Conservation (phyloP, 2,888 invertebrate species). For the Chloroclysta siterata region DNA sequence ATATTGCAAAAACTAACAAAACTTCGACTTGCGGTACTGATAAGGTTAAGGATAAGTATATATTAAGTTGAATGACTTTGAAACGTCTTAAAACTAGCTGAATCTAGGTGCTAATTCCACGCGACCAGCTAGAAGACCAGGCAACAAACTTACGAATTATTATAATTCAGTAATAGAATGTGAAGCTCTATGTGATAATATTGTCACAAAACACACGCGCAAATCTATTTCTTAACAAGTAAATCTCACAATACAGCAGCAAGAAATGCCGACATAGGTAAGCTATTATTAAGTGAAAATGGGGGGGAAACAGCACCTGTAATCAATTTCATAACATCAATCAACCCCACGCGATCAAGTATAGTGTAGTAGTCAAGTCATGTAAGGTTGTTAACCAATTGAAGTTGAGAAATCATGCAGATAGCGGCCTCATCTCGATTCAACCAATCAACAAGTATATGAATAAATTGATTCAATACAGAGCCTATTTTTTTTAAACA, state of each 20-base stretch:
- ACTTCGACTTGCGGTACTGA: background rate
- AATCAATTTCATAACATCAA: conserved; percentile 51
- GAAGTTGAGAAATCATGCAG: conserved; percentile 5
- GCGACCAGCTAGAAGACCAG: background rate
- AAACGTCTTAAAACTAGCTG: too few relatives aligned
- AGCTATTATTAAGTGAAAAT: conserved; percentile 37
- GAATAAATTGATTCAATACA: too few relatives aligned
- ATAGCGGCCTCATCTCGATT: background rate
- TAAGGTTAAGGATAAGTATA: too few relatives aligned
- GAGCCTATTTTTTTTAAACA: too few relatives aligned
- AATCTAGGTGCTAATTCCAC: too few relatives aligned
- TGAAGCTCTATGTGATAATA: too few relatives aligned
- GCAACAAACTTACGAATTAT: background rate
- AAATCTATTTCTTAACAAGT: conserved; percentile 2
- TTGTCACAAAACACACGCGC: background rate
- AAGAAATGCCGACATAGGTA: conserved; percentile 37
- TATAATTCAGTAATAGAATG: background rate
- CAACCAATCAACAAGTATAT: background rate
- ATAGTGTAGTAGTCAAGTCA: conserved; percentile 5
- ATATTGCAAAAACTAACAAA: background rate
- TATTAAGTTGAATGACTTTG: too few relatives aligned
- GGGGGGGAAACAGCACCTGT: conserved; percentile 42
- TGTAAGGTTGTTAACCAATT: conserved; percentile 9
- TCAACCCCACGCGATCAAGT: conserved; percentile 46
- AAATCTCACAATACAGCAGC: conserved; percentile 9